phyloP scores from a whole-genome alignment of 2,888 invertebrate species.

The Drosophila testacea region DNA sequence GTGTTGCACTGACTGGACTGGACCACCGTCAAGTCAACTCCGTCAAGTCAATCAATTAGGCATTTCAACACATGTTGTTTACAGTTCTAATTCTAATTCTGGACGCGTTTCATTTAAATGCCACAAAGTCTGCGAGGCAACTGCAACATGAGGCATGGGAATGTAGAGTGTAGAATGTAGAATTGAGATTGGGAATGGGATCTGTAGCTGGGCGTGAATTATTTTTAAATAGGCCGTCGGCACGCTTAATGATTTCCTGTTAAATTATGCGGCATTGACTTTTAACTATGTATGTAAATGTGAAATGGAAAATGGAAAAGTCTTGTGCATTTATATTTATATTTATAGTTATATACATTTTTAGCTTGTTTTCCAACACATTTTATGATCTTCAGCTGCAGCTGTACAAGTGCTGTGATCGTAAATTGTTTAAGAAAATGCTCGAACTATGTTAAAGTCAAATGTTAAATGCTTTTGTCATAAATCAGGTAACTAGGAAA shows the following conservation, averaged over 20 bases:
- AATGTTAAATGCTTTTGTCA: conserved; percentile 40
- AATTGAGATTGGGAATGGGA: conserved; percentile 2
- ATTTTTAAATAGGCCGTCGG: conserved; percentile 63
- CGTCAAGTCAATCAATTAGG: conserved; percentile 78
- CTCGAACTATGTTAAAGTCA: conserved; percentile 38
- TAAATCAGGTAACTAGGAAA: conserved; percentile 39
- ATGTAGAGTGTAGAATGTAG: not conserved
- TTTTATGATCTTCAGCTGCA: conserved; percentile 27
- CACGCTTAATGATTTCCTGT: conserved; percentile 74
- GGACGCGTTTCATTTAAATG: conserved; percentile 68
- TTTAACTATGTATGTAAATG: conserved; percentile 50
- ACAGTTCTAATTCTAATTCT: conserved; percentile 63
- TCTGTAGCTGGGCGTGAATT: conserved; percentile 44
- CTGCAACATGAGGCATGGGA: conserved; percentile 3
- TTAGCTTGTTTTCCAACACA: conserved; percentile 13
- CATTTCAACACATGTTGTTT: conserved; percentile 80
- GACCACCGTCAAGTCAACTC: conserved; percentile 50
- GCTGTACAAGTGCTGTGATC: conserved; percentile 48
- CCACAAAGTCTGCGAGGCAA: conserved; percentile 58
- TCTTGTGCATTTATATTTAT: conserved; percentile 20
- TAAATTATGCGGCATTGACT: conserved; percentile 74
- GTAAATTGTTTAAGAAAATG: conserved; percentile 41
- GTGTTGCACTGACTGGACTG: conserved; percentile 19
- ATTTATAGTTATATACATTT: conserved; percentile 13
- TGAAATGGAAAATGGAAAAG: conserved; percentile 29